Evolutionary conservation across 1,140 invertebrate genomes (phyloP).

Genomic region (Grapholita molesta): DNA sequence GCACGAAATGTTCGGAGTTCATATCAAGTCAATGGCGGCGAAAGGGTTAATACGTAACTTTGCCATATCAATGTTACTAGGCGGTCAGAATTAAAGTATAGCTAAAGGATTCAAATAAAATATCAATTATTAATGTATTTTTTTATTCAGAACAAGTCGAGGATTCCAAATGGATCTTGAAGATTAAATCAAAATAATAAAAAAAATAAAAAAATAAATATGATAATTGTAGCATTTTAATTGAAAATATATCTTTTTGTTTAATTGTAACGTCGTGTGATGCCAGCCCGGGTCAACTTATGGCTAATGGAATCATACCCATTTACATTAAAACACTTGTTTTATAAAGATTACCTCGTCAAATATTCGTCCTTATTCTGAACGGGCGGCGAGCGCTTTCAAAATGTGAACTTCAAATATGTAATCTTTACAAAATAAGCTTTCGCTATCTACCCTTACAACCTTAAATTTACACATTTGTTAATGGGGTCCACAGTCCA

Average conservation of each 20-base stretch:
- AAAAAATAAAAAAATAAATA: slow-evolving; percentile 10
- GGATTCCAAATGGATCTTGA: not conserved
- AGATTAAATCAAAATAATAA: slow-evolving; percentile 14
- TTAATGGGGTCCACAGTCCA: not conserved
- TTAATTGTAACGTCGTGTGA: not conserved
- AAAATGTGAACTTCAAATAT: not conserved
- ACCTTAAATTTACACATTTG: slow-evolving; percentile 1
- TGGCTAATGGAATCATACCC: not conserved
- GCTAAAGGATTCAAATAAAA: no score
- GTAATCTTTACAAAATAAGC: not conserved
- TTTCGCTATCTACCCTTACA: not conserved
- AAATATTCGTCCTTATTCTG: not conserved
- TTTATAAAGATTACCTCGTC: not conserved
- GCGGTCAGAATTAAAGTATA: no score
- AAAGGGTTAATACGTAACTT: no score
- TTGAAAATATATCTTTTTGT: slow-evolving; percentile 3
- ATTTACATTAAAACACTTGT: not conserved
- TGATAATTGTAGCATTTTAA: not conserved
- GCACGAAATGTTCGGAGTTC: no score
- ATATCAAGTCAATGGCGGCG: no score
- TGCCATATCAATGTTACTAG: no score
- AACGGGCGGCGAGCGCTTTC: not conserved
- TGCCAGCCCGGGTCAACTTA: not conserved
- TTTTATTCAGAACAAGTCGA: slow-evolving; percentile 12
- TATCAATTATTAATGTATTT: slow-evolving; percentile 3